phyloP scores from a whole-genome alignment of 2,113 vertebrate species.

The Numenius arquata region DNA sequence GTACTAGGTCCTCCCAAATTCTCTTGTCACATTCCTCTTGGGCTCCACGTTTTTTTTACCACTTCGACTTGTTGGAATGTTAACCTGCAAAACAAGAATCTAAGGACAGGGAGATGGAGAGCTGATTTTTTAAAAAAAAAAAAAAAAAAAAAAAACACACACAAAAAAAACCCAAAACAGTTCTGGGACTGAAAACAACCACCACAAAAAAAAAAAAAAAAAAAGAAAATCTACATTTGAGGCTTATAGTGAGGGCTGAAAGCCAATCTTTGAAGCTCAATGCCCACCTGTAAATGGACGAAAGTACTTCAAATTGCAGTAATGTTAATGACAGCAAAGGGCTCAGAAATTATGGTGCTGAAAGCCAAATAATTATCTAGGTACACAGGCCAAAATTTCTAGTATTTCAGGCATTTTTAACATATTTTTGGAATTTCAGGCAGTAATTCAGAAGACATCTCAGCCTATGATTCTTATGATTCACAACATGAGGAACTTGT shows the following conservation, averaged over 20 bases:
- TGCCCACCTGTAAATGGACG: neutral
- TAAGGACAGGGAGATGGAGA: neutral
- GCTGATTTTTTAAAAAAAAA: neutral
- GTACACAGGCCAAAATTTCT: neutral
- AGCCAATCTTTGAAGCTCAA: neutral
- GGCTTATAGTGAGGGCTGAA: neutral
- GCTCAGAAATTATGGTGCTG: neutral
- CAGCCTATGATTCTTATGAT: neutral
- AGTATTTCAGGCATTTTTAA: neutral
- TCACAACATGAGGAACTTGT: neutral
- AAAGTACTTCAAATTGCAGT: neutral
- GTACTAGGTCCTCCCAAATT: neutral
- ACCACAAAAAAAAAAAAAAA: neutral
- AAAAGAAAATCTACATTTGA: neutral
- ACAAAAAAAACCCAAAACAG: neutral
- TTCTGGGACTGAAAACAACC: neutral
- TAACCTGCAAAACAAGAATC: neutral
- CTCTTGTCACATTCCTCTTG: neutral
- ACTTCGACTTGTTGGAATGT: neutral
- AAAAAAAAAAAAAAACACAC: neutral
- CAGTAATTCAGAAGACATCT: conserved; percentile 20
- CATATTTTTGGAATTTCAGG: conserved; percentile 41
- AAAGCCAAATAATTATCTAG: neutral
- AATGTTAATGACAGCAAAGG: neutral
- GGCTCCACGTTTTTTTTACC: neutral